Conservation (phyloP, 2,888 invertebrate genomes). For the Nomada ruficornis region DNA sequence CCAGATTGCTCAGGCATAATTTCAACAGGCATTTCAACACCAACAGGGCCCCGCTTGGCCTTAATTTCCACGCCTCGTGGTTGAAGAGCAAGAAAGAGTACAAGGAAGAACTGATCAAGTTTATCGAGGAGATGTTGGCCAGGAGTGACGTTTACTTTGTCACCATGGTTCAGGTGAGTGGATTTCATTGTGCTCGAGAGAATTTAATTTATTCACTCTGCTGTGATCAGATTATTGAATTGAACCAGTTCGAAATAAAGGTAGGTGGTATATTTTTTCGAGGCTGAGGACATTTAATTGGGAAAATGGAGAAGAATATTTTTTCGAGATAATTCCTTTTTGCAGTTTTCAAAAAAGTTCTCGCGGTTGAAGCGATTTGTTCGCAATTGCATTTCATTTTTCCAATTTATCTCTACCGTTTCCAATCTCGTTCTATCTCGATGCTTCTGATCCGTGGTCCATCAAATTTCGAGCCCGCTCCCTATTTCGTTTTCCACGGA, state of each 20-base stretch:
- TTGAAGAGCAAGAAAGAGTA: slow-evolving; percentile 97
- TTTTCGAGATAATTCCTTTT: neutral
- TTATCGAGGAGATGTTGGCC: slow-evolving; percentile 96
- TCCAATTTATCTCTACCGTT: slow-evolving; percentile 32
- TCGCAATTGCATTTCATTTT: neutral
- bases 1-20: slow-evolving; percentile 94
- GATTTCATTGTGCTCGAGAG: neutral
- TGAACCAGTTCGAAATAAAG: no score
- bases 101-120: slow-evolving; percentile 95
- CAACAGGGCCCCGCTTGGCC: slow-evolving; percentile 96
- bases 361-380: neutral
- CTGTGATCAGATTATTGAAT: no score
- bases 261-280: neutral
- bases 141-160: slow-evolving; percentile 97
- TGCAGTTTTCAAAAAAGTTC: neutral
- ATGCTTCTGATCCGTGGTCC: slow-evolving; percentile 32
- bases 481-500: slow-evolving; percentile 23
- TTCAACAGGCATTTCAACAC: slow-evolving; percentile 97
- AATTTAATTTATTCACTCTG: neutral
- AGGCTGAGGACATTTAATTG: neutral
- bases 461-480: slow-evolving; percentile 30
- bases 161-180: slow-evolving; percentile 89
- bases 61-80: slow-evolving; percentile 98
- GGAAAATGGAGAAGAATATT: neutral
- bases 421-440: slow-evolving; percentile 34